Base-by-base conservation (phyloP, 2,113 vertebrate species). In the Thomomys bottae region DNA sequence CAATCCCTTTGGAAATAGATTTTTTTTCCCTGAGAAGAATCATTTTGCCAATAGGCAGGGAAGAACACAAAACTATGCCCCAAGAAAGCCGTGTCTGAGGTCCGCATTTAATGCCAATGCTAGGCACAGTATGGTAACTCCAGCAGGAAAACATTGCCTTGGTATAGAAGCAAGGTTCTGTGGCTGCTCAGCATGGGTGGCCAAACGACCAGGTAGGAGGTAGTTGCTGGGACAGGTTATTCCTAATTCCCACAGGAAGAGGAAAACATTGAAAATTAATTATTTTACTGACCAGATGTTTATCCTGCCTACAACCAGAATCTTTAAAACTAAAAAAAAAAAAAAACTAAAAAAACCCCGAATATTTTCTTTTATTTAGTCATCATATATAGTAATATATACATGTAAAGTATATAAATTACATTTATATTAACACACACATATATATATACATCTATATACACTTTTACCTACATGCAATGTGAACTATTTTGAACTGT, bases 1-100 rank as follows among this genome's bases (percentile, higher is more conserved):
- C 21, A 94, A 92, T 89, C 81, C 73, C 85, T 63, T 89, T 66
- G 63, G 86, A 89, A 95, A 85, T 59, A 76, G 68, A 32, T 86
- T 89, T 94, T 86, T 89, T 94, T 54, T 83, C 63, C 76, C 88
- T 45, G n/a, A 76, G 71, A 95, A 95, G 92, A 88, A 93, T 88
- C 8, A 1, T 32, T 90, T 45, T 90, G 83, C 84, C 75, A 86
- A 75, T 1, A 68, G 40, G n/a, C 76, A 86, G 84, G 49, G 79
- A 94, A 87, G 94, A 92, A 88, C 59, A 80, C 38, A 45, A 54
- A 88, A 63, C 82, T 67, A 7, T 88, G 92, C 88, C 92, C 92
- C 92, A 83, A 63, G 85, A 88, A 91, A 93, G 57, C 30, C 71
- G 54, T 67, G 84, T 88, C 54, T 12, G 66, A 88, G 82, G 82